A percentile compares a stretch with the other conserved stretches of the same genome.
Evolutionary conservation across 37 sponge, comb jelly and placozoan species (phyloP).

Genomic region (Halichondria panicea): DNA sequence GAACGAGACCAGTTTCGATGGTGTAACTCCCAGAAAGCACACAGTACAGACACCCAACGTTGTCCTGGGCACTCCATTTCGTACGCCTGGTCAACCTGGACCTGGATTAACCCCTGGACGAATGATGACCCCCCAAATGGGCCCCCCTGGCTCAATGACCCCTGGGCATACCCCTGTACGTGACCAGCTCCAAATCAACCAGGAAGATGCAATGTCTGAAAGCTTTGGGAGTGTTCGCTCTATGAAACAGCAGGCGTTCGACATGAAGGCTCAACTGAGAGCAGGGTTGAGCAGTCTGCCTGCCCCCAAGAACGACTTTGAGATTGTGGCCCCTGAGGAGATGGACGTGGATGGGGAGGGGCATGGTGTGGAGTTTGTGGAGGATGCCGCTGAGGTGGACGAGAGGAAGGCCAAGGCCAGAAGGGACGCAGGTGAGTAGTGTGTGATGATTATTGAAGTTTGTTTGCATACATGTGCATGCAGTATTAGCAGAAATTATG

Average conservation of each 20-base stretch:
- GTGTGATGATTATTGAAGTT: too few relatives aligned
- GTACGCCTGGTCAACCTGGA: conserved; percentile 45
- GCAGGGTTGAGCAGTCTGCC: conserved; percentile 86
- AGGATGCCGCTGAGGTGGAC: conserved; percentile 70
- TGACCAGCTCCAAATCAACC: conserved; percentile 88
- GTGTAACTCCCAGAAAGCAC: conserved; percentile 76
- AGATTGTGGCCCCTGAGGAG: conserved; percentile 90
- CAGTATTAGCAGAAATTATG: too few relatives aligned
- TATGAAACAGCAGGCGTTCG: conserved; percentile 46
- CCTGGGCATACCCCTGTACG: conserved; percentile 80
- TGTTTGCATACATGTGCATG: too few relatives aligned
- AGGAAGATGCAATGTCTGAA: conserved; percentile 26
- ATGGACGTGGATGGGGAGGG: conserved; percentile 28
- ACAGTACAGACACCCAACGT: conserved; percentile 86
- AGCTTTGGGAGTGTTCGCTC: conserved; percentile 5
- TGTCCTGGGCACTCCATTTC: conserved; percentile 83
- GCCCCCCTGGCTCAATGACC: conserved; percentile 22
- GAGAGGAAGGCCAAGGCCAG: conserved; percentile 43
- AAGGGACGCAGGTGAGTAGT: conserved; percentile 64
- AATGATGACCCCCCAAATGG: conserved; percentile 1
- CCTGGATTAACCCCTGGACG: conserved; percentile 26
- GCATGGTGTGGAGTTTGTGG: conserved; percentile 43
- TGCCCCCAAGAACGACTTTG: conserved; percentile 94
- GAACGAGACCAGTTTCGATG: conserved; percentile 75
- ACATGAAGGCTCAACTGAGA: conserved; percentile 46